phyloP scores from a whole-genome alignment of 1,140 invertebrate species.

The Schlechtendalia chinensis region DNA sequence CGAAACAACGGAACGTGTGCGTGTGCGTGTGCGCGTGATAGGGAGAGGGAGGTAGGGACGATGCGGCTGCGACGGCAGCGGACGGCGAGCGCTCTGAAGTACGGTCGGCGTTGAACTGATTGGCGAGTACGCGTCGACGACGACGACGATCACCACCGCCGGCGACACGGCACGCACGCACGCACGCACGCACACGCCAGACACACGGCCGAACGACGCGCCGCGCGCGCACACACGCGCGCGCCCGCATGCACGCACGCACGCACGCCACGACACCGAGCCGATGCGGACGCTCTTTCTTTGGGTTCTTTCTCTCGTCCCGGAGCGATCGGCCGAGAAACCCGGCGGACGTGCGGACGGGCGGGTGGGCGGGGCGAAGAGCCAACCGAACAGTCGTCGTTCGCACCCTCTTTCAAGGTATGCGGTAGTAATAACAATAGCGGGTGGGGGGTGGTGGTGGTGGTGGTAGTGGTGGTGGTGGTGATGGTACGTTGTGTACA shows the following conservation, averaged over 20 bases:
- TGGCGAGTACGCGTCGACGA: background rate
- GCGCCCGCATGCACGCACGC: too few relatives aligned
- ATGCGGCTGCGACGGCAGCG: background rate
- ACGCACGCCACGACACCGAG: too few relatives aligned
- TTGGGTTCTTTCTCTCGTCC: too few relatives aligned
- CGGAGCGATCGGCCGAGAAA: too few relatives aligned
- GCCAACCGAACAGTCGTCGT: too few relatives aligned
- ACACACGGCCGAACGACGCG: background rate
- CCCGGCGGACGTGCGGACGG: too few relatives aligned
- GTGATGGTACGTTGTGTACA: too few relatives aligned
- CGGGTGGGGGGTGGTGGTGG: background rate
- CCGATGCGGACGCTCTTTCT: too few relatives aligned
- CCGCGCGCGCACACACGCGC: too few relatives aligned
- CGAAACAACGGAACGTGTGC: background rate
- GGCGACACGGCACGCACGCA: background rate
- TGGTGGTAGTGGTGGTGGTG: background rate
- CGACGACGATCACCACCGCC: background rate
- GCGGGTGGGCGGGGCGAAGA: too few relatives aligned
- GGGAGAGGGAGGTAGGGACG: background rate
- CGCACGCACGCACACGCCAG: background rate
- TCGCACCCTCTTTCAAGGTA: too few relatives aligned
- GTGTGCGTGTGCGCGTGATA: background rate
- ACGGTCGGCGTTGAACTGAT: slow-evolving; percentile 11
- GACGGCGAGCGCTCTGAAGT: background rate
- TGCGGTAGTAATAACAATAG: background rate